phyloP scores from a whole-genome alignment of 1,140 invertebrate genomes.

The Cotesia typhae region DNA sequence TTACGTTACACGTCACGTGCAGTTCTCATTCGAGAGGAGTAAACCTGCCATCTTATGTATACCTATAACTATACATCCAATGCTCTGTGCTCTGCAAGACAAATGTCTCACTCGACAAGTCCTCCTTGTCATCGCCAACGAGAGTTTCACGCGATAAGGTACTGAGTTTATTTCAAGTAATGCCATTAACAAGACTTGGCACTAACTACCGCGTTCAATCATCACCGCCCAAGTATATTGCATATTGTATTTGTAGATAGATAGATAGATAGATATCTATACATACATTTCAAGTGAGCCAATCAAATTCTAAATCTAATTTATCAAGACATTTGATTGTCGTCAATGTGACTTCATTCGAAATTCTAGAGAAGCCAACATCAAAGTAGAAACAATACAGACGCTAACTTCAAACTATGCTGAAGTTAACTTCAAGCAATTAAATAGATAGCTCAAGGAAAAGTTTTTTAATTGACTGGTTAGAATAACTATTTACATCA shows the following conservation, averaged over 20 bases:
- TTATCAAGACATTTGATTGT: too few relatives aligned
- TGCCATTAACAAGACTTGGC: conserved; percentile 7
- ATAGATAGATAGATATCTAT: neutral
- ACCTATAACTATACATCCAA: neutral
- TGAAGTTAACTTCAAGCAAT: too few relatives aligned
- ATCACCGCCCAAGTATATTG: neutral
- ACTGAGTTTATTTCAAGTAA: conserved; percentile 2
- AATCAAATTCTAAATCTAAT: too few relatives aligned
- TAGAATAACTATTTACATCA: too few relatives aligned
- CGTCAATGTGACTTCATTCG: too few relatives aligned
- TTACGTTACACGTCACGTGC: conserved; percentile 39
- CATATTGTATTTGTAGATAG: neutral
- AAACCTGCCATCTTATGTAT: conserved; percentile 10
- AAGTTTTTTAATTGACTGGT: too few relatives aligned
- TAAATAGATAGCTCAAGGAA: too few relatives aligned
- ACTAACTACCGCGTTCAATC: neutral
- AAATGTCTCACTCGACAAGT: conserved; percentile 24
- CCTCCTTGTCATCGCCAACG: neutral
- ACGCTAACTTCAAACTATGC: too few relatives aligned
- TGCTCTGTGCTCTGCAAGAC: conserved; percentile 15
- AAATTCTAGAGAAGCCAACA: too few relatives aligned
- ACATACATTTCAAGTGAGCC: too few relatives aligned
- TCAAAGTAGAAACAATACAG: too few relatives aligned
- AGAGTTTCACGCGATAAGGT: conserved; percentile 1
- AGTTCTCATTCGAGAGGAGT: conserved; percentile 4